Conservation (phyloP, 2,888 invertebrate species). For the Embidobia sp. region DNA sequence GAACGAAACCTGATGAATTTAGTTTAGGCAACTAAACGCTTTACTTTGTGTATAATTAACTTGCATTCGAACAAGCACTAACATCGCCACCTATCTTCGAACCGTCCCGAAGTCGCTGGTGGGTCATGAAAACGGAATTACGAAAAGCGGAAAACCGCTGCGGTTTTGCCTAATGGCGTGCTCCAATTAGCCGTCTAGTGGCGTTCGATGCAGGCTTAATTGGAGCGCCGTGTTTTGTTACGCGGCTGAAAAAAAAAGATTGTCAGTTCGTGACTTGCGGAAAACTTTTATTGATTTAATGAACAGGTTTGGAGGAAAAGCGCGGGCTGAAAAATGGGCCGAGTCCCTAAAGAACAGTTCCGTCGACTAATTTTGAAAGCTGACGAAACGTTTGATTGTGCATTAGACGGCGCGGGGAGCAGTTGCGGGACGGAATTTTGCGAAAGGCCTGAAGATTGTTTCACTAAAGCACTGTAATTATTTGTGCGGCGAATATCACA, state of each 20-base stretch:
- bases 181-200: slow-evolving; percentile 58
- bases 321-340: slow-evolving; percentile 8
- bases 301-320: slow-evolving; percentile 19
- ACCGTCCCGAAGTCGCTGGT: no score
- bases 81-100: no score
- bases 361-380: slow-evolving; percentile 9
- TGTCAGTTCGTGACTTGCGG: slow-evolving; percentile 52
- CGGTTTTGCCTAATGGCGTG: slow-evolving; percentile 59
- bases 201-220: slow-evolving; percentile 51
- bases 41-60: no score
- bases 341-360: background rate
- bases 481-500: slow-evolving; percentile 1
- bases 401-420: background rate
- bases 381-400: slow-evolving; percentile 27
- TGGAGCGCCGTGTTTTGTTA: slow-evolving; percentile 52
- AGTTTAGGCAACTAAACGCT: no score
- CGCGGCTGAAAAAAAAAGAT: slow-evolving; percentile 32
- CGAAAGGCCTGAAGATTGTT: slow-evolving; percentile 29
- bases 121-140: slow-evolving; percentile 55
- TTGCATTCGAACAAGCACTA: no score
- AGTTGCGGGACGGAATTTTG: slow-evolving; percentile 25
- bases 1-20: no score
- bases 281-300: slow-evolving; percentile 46
- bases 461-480: slow-evolving; percentile 30
- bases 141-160: slow-evolving; percentile 52